Evolutionary conservation across 2,888 invertebrate genomes (phyloP), one percentile per base, ranked within the genome.

Genomic region (Mesoligia furuncula): DNA sequence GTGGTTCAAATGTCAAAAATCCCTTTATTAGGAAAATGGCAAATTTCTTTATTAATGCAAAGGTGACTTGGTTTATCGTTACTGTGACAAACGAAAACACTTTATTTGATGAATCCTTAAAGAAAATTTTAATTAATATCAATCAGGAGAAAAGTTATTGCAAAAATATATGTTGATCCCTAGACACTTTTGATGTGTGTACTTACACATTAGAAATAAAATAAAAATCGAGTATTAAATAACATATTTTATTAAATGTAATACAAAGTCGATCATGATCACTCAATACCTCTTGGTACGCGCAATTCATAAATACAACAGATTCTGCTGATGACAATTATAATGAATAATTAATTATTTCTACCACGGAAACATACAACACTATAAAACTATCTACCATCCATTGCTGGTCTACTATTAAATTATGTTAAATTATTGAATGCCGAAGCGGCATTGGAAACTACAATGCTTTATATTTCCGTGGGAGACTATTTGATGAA

Each of bases 171-270:
- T n/a, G n/a, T n/a, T n/a, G n/a, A n/a, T n/a, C n/a, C n/a, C n/a
- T n/a, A n/a, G n/a, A n/a, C n/a, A n/a, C n/a, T n/a, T n/a, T n/a
- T n/a, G n/a, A n/a, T n/a, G n/a, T n/a, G n/a, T n/a, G n/a, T n/a
- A n/a, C n/a, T n/a, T n/a, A 31, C 2, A 24, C 1, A 36, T n/a
- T 17, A 27, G 7, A 64, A 39, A 13, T 17, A 51, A 76, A 75
- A 81, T 81, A 45, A 78, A 48, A 27, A 15, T 17, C 71, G 51
- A 57, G 81, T 81, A 85, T 81, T 88, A 89, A 88, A 89, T 92
- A 93, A 92, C 87, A 92, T 92, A 92, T 89, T 92, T 87, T 90
- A 90, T 92, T 92, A 92, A 59, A 90, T 91, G 89, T 93, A 92
- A 93, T 92, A 93, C 90, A 92, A 89, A 90, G 87, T 90, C 90